These are phyloP conservation scores for Cotesia glomerata DNA, from an alignment of 1,140 invertebrate species.

Conservation along the genomic window DNA sequence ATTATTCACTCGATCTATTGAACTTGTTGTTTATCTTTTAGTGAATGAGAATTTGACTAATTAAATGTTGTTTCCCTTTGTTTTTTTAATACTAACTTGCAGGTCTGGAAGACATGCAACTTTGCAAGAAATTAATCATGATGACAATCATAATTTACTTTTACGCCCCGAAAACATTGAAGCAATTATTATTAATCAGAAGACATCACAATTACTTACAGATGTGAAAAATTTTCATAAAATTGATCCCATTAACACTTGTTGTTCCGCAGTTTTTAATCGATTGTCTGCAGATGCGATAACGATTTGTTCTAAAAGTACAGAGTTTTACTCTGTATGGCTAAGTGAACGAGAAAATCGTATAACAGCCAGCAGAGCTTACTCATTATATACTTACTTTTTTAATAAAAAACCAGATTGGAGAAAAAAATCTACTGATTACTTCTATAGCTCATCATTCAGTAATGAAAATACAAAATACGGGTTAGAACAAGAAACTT, in stretches of 20 bases:
- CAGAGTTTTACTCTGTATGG: background rate
- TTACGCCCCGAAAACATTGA: background rate
- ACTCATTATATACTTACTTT: constrained; percentile 7
- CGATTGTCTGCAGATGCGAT: background rate
- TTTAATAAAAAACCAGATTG: constrained; percentile 16
- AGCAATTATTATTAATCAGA: background rate
- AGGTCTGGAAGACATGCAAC: background rate
- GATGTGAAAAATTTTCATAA: background rate
- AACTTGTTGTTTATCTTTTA: too few relatives aligned
- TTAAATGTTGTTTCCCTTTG: too few relatives aligned
- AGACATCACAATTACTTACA: background rate
- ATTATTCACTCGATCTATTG: too few relatives aligned
- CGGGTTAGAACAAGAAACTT: constrained; percentile 11
- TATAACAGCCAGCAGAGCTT: constrained; percentile 5
- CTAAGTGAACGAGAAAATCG: background rate
- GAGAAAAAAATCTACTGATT: constrained; percentile 10
- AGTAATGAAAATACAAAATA: constrained; percentile 15
- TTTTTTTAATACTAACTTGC: background rate
- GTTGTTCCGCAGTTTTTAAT: background rate
- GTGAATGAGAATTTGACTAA: too few relatives aligned
- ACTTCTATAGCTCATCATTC: constrained; percentile 1
- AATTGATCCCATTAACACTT: background rate
- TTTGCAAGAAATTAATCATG: background rate
- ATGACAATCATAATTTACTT: background rate
- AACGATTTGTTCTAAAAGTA: constrained; percentile 9